Evolutionary conservation across 2,113 vertebrate genomes (phyloP).

Genomic region (Ageneiosus marmoratus): DNA sequence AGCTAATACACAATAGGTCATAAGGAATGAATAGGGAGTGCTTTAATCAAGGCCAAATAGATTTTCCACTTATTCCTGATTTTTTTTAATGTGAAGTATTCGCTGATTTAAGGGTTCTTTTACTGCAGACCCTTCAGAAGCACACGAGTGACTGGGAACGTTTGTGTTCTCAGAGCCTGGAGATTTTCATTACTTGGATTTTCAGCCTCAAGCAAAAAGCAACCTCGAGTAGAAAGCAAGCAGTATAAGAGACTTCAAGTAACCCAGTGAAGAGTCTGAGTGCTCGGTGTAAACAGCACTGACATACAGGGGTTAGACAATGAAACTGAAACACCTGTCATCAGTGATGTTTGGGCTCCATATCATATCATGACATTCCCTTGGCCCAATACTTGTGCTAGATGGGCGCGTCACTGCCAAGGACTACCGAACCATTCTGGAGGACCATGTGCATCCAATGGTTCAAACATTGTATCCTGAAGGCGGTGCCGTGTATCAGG

Average conservation of each 20-base stretch:
- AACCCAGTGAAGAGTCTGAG: slow-evolving; percentile 11
- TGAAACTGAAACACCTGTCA: no score
- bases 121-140: slow-evolving; percentile 23
- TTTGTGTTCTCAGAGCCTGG: slow-evolving; percentile 21
- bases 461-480: no score
- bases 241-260: slow-evolving; percentile 2
- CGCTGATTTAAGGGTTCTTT: slow-evolving; percentile 31
- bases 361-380: no score
- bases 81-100: neutral
- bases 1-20: slow-evolving; percentile 32
- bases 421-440: no score
- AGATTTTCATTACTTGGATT: slow-evolving; percentile 22
- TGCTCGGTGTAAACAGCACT: neutral
- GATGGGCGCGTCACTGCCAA: no score
- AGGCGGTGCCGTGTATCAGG: no score
- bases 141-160: slow-evolving; percentile 15
- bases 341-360: no score
- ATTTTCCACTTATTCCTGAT: slow-evolving; percentile 35
- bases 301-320: no score
- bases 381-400: no score
- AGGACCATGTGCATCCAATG: no score
- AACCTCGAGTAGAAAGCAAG: slow-evolving; percentile 31
- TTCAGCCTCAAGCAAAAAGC: slow-evolving; percentile 22
- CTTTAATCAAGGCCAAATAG: slow-evolving; percentile 9
- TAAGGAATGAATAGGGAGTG: slow-evolving; percentile 36